Conservation (phyloP, 2,888 invertebrate genomes). For the Zygothrica quintamaculata region DNA sequence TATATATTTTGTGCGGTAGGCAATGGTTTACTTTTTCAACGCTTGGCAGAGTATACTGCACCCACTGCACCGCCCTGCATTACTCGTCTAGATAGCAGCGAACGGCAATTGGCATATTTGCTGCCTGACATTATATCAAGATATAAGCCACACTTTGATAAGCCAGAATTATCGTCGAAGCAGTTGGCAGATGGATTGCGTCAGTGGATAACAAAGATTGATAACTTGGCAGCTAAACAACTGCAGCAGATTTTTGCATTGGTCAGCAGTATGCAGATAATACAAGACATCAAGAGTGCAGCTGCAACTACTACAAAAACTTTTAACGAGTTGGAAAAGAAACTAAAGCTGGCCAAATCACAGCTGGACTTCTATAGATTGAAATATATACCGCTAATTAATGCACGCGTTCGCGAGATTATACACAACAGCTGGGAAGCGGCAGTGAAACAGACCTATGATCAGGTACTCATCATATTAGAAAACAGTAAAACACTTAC, state of each 20-base stretch:
- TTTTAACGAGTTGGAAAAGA: constrained; percentile 88
- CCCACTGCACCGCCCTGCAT: constrained; percentile 86
- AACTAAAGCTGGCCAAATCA: constrained; percentile 86
- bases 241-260: constrained; percentile 87
- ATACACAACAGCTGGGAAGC: constrained; percentile 85
- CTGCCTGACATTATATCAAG: constrained; percentile 86
- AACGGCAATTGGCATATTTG: constrained; percentile 86
- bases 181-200: constrained; percentile 85
- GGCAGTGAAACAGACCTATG: constrained; percentile 84
- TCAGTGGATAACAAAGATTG: constrained; percentile 88
- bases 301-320: constrained; percentile 87
- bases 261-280: constrained; percentile 88
- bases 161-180: constrained; percentile 63
- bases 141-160: constrained; percentile 81
- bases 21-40: constrained; percentile 85
- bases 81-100: constrained; percentile 86
- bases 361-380: constrained; percentile 88
- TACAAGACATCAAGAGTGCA: constrained; percentile 90
- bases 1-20: constrained; percentile 39
- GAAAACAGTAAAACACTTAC: constrained; percentile 21
- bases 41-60: constrained; percentile 83
- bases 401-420: constrained; percentile 88
- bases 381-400: constrained; percentile 90
- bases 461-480: constrained; percentile 84
- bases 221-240: constrained; percentile 86